Percentiles rank a stretch among this genome's conserved stretches.
Conservation (phyloP, 2,888 invertebrate genomes). For the Erebia epiphron region DNA sequence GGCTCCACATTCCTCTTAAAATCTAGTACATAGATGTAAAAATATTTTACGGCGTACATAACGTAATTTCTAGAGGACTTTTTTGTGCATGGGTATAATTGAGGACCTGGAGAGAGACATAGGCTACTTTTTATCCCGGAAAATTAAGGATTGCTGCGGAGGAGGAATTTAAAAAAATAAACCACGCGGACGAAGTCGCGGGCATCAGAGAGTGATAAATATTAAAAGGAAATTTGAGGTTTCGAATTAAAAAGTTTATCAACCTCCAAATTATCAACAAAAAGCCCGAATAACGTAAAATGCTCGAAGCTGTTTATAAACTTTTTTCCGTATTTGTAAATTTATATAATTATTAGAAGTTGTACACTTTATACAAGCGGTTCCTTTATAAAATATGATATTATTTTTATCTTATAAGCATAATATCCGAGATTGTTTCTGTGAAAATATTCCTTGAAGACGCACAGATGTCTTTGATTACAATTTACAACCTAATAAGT, state of each 20-base stretch:
- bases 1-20: no score
- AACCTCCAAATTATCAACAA: neutral
- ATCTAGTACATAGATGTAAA: no score
- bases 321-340: neutral
- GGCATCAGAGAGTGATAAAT: neutral
- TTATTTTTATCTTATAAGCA: neutral
- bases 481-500: no score
- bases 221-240: slow-evolving; percentile 6
- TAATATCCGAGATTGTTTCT: neutral
- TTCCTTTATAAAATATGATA: neutral
- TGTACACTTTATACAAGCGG: neutral
- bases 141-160: no score
- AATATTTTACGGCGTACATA: no score
- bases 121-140: no score
- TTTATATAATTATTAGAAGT: neutral
- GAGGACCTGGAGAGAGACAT: no score
- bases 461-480: no score
- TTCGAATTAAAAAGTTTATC: neutral
- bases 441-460: slow-evolving; percentile 6
- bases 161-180: no score
- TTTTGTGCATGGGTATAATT: no score
- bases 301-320: neutral
- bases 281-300: neutral
- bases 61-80: no score
- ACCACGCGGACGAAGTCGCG: no score